These are phyloP conservation scores for Stramonita haemastoma DNA, from an alignment of 2,888 invertebrate genomes.

Conservation along the genomic window DNA sequence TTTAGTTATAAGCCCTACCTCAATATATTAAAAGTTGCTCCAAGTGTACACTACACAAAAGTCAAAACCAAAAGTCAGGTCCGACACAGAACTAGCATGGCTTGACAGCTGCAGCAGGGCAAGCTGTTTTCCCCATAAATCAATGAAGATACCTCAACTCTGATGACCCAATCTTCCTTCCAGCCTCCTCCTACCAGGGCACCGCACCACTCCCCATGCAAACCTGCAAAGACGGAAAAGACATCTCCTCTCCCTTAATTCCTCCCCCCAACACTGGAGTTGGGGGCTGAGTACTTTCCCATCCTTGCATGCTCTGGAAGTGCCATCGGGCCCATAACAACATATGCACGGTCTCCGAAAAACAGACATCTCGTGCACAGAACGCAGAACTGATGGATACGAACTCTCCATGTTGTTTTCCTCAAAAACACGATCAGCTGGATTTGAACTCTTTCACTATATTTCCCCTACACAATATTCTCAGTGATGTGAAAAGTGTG, in stretches of 20 bases:
- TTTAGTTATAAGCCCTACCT: too few species aligned
- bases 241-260: slow-evolving; percentile 22
- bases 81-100: too few species aligned
- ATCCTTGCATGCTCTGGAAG: slow-evolving; percentile 14
- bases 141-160: slow-evolving; percentile 23
- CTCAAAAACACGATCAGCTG: neutral
- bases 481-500: too few species aligned
- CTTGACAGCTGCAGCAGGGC: neutral
- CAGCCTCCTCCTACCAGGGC: neutral
- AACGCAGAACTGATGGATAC: slow-evolving; percentile 7
- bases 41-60: too few species aligned
- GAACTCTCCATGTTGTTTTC: neutral
- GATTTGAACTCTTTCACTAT: too few species aligned
- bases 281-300: slow-evolving; percentile 26
- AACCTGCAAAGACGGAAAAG: slow-evolving; percentile 28
- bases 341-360: neutral
- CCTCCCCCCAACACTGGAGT: slow-evolving; percentile 21
- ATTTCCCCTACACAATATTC: too few species aligned
- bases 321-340: slow-evolving; percentile 14
- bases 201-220: slow-evolving; percentile 21
- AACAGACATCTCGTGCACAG: neutral
- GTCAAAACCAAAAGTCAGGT: too few species aligned
- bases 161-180: slow-evolving; percentile 21
- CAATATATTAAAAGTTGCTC: too few species aligned
- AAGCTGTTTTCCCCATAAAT: slow-evolving; percentile 24